A percentile compares a stretch with the other conserved stretches of the same genome.
These are phyloP conservation scores for Nematopogon swammerdamellus DNA, from an alignment of 2,888 invertebrate genomes.

Conservation along the genomic window DNA sequence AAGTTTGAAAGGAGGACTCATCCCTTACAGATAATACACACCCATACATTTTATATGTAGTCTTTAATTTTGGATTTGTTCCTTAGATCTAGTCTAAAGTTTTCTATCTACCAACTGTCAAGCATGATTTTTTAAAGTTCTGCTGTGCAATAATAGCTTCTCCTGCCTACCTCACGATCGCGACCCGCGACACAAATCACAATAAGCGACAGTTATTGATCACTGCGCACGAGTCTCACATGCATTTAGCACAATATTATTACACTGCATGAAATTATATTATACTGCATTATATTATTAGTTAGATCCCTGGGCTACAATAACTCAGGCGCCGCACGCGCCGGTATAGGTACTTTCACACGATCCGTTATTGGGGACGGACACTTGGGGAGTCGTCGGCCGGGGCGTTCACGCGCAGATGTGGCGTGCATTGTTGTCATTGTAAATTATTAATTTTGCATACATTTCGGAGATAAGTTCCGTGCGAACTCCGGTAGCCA, in stretches of 20 bases:
- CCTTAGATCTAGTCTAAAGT: too few relatives aligned
- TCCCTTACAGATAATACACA: too few relatives aligned
- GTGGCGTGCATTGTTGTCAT: neutral
- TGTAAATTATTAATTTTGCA: neutral
- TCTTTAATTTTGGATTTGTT: too few relatives aligned
- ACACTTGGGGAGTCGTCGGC: neutral
- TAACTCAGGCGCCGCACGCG: neutral
- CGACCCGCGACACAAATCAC: neutral
- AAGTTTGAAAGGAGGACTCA: too few relatives aligned
- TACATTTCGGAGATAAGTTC: neutral
- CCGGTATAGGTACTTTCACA: neutral
- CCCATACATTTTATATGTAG: too few relatives aligned
- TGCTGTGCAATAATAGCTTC: too few relatives aligned
- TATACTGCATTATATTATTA: neutral
- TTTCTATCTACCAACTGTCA: too few relatives aligned
- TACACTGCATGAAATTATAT: too few relatives aligned
- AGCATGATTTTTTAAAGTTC: too few relatives aligned
- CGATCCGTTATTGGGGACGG: too few relatives aligned
- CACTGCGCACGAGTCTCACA: neutral
- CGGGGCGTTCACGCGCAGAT: neutral
- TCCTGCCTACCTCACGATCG: too few relatives aligned
- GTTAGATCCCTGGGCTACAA: neutral
- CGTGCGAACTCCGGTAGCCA: neutral
- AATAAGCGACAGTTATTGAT: neutral
- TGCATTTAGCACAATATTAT: neutral